phyloP scores from a whole-genome alignment of 2,888 invertebrate species.

The Atethmia centrago region DNA sequence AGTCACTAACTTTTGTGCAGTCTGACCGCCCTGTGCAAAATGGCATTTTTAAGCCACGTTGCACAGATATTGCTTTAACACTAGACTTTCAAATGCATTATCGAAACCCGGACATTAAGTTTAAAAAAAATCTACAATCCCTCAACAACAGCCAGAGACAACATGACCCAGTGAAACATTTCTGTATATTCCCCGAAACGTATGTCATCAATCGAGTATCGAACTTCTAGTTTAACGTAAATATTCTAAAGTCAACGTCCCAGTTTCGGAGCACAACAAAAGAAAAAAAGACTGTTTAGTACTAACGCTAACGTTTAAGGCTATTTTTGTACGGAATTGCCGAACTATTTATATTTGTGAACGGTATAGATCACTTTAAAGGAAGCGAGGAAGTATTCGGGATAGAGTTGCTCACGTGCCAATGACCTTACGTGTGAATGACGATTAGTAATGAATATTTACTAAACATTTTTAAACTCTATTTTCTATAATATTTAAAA shows the following conservation, averaged over 20 bases:
- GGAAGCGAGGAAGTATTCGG: constrained; percentile 63
- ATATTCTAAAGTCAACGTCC: constrained; percentile 55
- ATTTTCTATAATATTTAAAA: background rate
- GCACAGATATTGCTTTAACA: background rate
- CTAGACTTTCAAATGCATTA: background rate
- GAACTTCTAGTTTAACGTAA: constrained; percentile 54
- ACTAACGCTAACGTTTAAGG: constrained; percentile 53
- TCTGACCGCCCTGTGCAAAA: background rate
- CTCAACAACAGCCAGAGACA: constrained; percentile 15
- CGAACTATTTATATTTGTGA: constrained; percentile 61
- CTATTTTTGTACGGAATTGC: constrained; percentile 56
- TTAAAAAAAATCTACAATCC: background rate
- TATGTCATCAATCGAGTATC: constrained; percentile 53
- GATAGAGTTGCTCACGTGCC: constrained; percentile 68
- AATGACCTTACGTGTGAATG: constrained; percentile 70
- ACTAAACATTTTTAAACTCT: constrained; percentile 10
- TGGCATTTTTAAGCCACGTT: background rate
- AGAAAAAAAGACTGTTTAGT: constrained; percentile 54
- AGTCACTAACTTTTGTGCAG: background rate
- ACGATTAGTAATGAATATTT: constrained; percentile 41
- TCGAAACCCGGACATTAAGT: background rate
- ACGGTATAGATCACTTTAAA: constrained; percentile 64
- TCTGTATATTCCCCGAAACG: constrained; percentile 35
- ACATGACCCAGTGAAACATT: constrained; percentile 18
- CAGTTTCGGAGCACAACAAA: constrained; percentile 57